A percentile compares a stretch with the other conserved stretches of the same genome.
Evolutionary conservation across 2,113 vertebrate genomes (phyloP).

Genomic region (Xyliphius kryptos): DNA sequence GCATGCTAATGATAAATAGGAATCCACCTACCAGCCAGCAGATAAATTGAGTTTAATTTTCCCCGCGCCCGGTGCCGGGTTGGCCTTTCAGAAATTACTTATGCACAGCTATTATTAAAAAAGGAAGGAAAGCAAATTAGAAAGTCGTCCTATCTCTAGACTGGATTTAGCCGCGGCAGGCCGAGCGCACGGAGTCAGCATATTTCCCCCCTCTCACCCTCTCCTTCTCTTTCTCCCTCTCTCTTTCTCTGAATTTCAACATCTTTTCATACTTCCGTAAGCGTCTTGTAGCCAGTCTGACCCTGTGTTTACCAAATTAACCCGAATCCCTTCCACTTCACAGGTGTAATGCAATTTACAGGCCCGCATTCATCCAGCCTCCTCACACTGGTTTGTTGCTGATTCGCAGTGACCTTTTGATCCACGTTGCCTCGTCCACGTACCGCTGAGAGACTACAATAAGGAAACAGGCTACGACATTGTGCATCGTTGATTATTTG

Average conservation of each 20-base stretch:
- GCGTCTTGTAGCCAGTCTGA: conserved; percentile 83
- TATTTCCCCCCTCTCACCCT: conserved; percentile 57
- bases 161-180: conserved; percentile 95
- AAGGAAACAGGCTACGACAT: conserved; percentile 20
- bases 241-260: conserved; percentile 80
- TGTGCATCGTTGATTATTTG: conserved; percentile 31
- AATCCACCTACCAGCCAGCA: conserved; percentile 99
- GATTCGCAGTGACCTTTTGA: conserved; percentile 78
- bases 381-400: conserved; percentile 84
- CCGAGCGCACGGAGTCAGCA: conserved; percentile 95
- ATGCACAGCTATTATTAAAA: conserved; percentile 99
- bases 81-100: conserved; percentile 99
- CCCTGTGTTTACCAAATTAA: conserved; percentile 99
- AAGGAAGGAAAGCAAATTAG: conserved; percentile 99
- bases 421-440: conserved; percentile 62
- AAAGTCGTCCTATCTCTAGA: conserved; percentile 98
- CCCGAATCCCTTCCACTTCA: conserved; percentile 92
- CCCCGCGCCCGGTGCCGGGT: conserved; percentile 89
- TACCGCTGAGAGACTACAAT: conserved; percentile 27
- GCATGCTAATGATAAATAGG: conserved; percentile 99
- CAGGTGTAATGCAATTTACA: conserved; percentile 96
- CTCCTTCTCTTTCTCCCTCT: conserved; percentile 11
- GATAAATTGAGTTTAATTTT: conserved; percentile 99
- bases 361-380: conserved; percentile 62
- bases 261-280: conserved; percentile 82